phyloP scores from a whole-genome alignment of 1,140 invertebrate species.

The Potamilus streckersoni region DNA sequence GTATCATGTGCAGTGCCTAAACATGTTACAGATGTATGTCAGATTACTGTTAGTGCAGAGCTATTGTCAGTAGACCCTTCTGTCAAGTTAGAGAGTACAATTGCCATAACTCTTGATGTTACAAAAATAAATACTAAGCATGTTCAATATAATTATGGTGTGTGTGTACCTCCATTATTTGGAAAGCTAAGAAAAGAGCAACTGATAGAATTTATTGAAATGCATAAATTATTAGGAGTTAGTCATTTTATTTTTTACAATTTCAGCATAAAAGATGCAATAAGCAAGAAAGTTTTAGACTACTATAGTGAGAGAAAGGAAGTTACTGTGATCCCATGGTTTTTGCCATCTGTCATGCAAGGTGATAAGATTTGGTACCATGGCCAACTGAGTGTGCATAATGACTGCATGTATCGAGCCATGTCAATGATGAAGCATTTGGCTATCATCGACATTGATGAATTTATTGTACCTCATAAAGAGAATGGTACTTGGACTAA shows the following conservation, averaged over 20 bases:
- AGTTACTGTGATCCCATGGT: constrained; percentile 54
- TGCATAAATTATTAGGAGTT: constrained; percentile 56
- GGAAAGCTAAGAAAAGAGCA: constrained; percentile 43
- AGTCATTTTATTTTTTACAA: constrained; percentile 63
- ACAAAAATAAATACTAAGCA: constrained; percentile 7
- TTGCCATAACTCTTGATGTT: constrained; percentile 15
- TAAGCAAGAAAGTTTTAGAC: constrained; percentile 44
- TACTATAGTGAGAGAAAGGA: constrained; percentile 46
- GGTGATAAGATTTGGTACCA: constrained; percentile 61
- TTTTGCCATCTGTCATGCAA: constrained; percentile 42
- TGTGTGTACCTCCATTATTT: constrained; percentile 65
- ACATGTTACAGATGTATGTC: constrained; percentile 21
- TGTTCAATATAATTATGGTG: constrained; percentile 32
- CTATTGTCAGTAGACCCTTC: neutral
- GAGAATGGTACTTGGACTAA: constrained; percentile 36
- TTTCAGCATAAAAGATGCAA: constrained; percentile 38
- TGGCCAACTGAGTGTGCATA: constrained; percentile 62
- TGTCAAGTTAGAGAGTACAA: neutral
- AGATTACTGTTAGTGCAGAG: constrained; percentile 24
- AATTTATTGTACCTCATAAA: constrained; percentile 63
- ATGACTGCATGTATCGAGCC: constrained; percentile 64
- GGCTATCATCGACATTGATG: constrained; percentile 65
- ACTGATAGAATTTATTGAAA: constrained; percentile 63
- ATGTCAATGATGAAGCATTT: constrained; percentile 54
- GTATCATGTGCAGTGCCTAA: constrained; percentile 49